Evolutionary conservation across 1,140 invertebrate genomes (phyloP).

Genomic region (Antheraea mylitta): DNA sequence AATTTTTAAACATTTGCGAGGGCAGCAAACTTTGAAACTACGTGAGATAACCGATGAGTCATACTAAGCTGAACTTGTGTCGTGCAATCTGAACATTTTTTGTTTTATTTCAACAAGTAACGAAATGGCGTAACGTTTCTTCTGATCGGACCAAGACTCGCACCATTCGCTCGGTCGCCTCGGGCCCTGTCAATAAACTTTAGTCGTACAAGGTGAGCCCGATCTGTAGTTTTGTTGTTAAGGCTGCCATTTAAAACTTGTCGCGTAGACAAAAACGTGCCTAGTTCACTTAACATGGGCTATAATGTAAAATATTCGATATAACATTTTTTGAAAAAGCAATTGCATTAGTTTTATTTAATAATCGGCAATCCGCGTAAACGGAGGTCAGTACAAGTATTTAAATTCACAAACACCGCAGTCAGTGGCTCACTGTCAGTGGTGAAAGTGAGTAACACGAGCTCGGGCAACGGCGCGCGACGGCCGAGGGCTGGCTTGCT

Average conservation of each 20-base stretch:
- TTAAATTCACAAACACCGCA: slow-evolving; percentile 49
- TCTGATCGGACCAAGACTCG: slow-evolving; percentile 45
- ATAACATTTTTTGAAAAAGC: background rate
- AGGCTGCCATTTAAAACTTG: slow-evolving; percentile 35
- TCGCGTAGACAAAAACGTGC: slow-evolving; percentile 24
- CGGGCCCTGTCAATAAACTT: slow-evolving; percentile 75
- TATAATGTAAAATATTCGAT: background rate
- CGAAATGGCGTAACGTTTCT: slow-evolving; percentile 60
- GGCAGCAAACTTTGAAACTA: slow-evolving; percentile 8
- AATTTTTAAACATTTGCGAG: background rate
- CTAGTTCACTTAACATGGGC: background rate
- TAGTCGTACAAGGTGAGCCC: slow-evolving; percentile 58
- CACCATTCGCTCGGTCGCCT: slow-evolving; percentile 48
- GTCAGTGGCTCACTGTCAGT: slow-evolving; percentile 38
- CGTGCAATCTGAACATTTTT: slow-evolving; percentile 56
- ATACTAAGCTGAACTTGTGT: slow-evolving; percentile 20
- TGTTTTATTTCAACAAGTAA: slow-evolving; percentile 41
- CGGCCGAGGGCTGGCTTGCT: slow-evolving; percentile 61
- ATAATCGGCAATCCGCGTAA: background rate
- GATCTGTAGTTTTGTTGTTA: slow-evolving; percentile 47
- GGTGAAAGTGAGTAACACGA: slow-evolving; percentile 74
- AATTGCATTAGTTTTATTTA: slow-evolving; percentile 15
- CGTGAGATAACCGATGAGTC: slow-evolving; percentile 18
- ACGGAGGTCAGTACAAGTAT: slow-evolving; percentile 53
- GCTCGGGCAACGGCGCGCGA: slow-evolving; percentile 70